A percentile compares a stretch with the other conserved stretches of the same genome.
phyloP scores from a whole-genome alignment of 2,797 vertebrate genomes.

The Taenioides sp. region DNA sequence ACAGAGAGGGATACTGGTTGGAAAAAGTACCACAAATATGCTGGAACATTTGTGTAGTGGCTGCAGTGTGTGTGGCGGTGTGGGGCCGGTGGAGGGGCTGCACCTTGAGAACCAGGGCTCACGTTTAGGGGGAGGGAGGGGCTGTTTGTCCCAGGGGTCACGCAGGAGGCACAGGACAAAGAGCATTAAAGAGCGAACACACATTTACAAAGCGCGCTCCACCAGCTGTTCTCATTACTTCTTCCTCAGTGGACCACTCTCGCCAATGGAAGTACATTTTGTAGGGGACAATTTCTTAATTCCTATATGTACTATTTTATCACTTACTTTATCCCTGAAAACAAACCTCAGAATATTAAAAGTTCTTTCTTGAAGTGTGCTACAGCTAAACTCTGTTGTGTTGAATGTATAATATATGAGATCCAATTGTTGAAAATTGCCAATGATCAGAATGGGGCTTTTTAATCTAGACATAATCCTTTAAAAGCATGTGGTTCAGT shows the following conservation, averaged over 20 bases:
- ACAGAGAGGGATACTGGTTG: not conserved
- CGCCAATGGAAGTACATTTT: constrained; percentile 2
- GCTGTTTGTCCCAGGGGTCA: constrained; percentile 63
- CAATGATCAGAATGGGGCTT: not conserved
- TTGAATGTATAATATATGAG: not conserved
- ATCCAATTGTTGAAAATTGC: not conserved
- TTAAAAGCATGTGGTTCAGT: no score
- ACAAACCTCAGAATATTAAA: not conserved
- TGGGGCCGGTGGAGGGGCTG: constrained; percentile 25
- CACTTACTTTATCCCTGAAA: not conserved
- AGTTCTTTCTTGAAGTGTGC: not conserved
- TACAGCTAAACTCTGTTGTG: not conserved
- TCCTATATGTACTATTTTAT: constrained; percentile 2
- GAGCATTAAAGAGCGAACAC: constrained; percentile 41
- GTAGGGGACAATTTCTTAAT: constrained; percentile 1
- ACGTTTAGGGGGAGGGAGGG: constrained; percentile 27
- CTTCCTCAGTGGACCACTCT: constrained; percentile 53
- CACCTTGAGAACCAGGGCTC: constrained; percentile 13
- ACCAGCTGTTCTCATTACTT: constrained; percentile 76
- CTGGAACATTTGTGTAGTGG: constrained; percentile 8
- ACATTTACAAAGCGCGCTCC: constrained; percentile 43
- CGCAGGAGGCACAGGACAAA: constrained; percentile 66
- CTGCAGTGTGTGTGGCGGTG: constrained; percentile 7
- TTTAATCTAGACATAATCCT: no score
- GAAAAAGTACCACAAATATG: constrained; percentile 8